phyloP scores from a whole-genome alignment of 1,140 invertebrate species.

The Drosophila persimilis region DNA sequence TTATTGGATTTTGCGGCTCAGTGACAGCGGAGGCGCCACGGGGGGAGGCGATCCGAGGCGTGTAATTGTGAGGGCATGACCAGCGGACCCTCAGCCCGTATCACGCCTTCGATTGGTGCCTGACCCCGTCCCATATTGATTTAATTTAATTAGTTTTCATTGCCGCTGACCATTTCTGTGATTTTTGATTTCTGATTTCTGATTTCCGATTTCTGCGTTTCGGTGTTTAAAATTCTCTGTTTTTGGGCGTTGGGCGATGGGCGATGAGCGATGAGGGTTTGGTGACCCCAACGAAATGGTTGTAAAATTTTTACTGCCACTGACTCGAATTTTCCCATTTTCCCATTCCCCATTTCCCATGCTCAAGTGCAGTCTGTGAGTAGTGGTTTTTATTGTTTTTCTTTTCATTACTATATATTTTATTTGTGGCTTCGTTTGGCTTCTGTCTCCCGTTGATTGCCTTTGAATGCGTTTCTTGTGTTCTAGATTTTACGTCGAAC shows the following conservation, averaged over 20 bases:
- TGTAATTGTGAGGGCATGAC: conserved; percentile 49
- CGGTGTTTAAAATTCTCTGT: conserved; percentile 51
- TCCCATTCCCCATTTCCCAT: too few species aligned
- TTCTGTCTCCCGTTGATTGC: conserved; percentile 1
- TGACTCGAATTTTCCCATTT: conserved; percentile 26
- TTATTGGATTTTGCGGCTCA: conserved; percentile 47
- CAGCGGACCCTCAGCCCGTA: conserved; percentile 11
- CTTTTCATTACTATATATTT: background rate
- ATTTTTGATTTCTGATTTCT: conserved; percentile 40
- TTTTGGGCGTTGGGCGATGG: conserved; percentile 32
- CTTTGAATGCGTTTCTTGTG: conserved; percentile 56
- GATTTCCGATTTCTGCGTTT: conserved; percentile 33
- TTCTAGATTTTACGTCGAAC: conserved; percentile 13
- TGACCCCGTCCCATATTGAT: conserved; percentile 57
- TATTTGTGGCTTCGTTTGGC: conserved; percentile 8
- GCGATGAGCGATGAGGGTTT: conserved; percentile 54
- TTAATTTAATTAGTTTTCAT: conserved; percentile 74
- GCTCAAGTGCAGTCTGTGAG: conserved; percentile 39
- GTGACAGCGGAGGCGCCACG: background rate
- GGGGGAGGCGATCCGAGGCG: background rate
- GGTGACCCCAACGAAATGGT: conserved; percentile 46
- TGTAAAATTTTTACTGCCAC: conserved; percentile 72
- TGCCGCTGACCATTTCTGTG: conserved; percentile 55
- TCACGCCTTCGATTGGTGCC: conserved; percentile 10
- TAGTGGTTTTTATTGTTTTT: conserved; percentile 55